phyloP scores from a whole-genome alignment of 1,140 invertebrate genomes.

The Aphis craccivora region DNA sequence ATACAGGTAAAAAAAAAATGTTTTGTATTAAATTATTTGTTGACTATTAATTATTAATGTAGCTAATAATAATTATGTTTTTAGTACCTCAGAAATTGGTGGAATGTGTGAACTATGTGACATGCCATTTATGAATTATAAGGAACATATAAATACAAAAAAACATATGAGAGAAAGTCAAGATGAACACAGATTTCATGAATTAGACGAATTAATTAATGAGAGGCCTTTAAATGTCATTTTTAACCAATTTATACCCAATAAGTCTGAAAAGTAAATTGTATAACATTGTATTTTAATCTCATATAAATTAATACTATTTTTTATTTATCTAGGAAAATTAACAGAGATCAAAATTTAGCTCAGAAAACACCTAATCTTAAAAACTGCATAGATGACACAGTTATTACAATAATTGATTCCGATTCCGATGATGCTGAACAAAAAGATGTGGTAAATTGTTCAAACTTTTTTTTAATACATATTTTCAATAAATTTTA shows the following conservation, averaged over 20 bases:
- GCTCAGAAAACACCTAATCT: background rate
- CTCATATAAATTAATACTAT: background rate
- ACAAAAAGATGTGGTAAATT: conserved; percentile 15
- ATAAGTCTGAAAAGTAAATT: conserved; percentile 26
- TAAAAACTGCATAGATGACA: background rate
- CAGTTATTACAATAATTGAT: background rate
- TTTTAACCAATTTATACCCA: conserved; percentile 33
- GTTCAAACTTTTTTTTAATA: background rate
- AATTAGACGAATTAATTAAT: conserved; percentile 47
- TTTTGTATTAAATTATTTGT: background rate
- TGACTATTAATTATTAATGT: background rate
- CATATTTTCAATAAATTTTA: background rate
- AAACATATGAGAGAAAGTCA: conserved; percentile 50
- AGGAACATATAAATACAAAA: conserved; percentile 53
- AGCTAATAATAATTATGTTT: background rate
- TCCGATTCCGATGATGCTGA: background rate
- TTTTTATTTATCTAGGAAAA: background rate
- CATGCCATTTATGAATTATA: conserved; percentile 54
- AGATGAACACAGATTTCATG: conserved; percentile 31
- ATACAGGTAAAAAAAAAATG: conserved; percentile 19
- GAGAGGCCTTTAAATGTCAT: conserved; percentile 43
- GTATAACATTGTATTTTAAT: background rate
- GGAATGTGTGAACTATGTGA: conserved; percentile 55
- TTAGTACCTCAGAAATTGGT: conserved; percentile 52
- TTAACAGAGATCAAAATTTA: background rate